A percentile compares a stretch with the other conserved stretches of the same genome.
Evolutionary conservation across 92 coral and sea anemone species (phyloP).

Genomic region (Porites divaricata): DNA sequence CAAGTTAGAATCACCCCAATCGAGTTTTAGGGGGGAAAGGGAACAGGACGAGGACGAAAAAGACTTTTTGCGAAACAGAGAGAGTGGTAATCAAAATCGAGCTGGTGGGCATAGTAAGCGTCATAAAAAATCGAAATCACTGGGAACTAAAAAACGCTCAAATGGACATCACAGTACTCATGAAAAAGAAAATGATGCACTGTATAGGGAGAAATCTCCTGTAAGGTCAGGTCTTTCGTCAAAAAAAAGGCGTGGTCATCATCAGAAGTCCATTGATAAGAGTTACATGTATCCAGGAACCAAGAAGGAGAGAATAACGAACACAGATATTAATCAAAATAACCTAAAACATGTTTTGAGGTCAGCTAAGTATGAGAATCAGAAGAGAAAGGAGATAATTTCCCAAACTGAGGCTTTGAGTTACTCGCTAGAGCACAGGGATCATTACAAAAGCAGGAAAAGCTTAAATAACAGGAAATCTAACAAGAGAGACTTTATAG

Average conservation of each 20-base stretch:
- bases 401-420: not conserved
- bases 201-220: not conserved
- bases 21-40: too few species aligned
- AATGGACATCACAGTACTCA: not conserved
- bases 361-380: not conserved
- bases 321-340: not conserved
- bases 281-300: not conserved
- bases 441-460: too few species aligned
- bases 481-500: conserved; percentile 27
- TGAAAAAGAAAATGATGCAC: not conserved
- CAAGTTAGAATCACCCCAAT: not conserved
- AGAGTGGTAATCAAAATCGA: not conserved
- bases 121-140: not conserved
- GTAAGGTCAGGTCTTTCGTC: not conserved
- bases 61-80: not conserved
- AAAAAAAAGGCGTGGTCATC: not conserved
- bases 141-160: not conserved
- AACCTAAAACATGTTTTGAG: not conserved
- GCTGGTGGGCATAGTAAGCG: not conserved
- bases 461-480: not conserved
- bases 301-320: not conserved
- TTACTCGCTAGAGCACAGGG: not conserved
- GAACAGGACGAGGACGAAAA: not conserved
- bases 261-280: not conserved
- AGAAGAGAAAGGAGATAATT: not conserved